Percentiles rank a stretch among this genome's conserved stretches.
Evolutionary conservation across 2,888 invertebrate species (phyloP).

Genomic region (Julus scandinavius): DNA sequence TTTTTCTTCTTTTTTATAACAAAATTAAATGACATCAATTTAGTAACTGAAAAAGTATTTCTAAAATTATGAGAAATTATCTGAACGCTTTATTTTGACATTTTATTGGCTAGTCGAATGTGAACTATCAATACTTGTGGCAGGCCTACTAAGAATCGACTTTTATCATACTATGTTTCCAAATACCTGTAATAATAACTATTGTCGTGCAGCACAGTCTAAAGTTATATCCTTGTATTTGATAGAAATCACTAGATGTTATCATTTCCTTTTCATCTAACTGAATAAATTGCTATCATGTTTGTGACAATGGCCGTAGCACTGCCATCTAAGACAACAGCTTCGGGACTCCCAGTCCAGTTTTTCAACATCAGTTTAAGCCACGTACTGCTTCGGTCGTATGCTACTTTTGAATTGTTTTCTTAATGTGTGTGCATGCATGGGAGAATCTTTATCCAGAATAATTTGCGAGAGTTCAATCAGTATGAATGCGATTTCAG

Average conservation of each 20-base stretch:
- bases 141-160: not conserved
- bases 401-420: slow-evolving; percentile 33
- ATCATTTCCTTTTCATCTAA: slow-evolving; percentile 20
- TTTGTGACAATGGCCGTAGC: slow-evolving; percentile 13
- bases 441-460: slow-evolving; percentile 14
- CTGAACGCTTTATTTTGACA: not conserved
- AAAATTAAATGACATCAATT: not conserved
- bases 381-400: slow-evolving; percentile 29
- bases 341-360: not conserved
- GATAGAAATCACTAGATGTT: slow-evolving; percentile 33
- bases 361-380: slow-evolving; percentile 9
- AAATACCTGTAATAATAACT: slow-evolving; percentile 33
- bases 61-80: too few species aligned
- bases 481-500: slow-evolving; percentile 33
- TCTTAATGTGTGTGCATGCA: not conserved
- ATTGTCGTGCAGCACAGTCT: slow-evolving; percentile 27
- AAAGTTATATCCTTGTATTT: slow-evolving; percentile 27
- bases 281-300: slow-evolving; percentile 11
- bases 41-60: too few species aligned
- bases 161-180: not conserved
- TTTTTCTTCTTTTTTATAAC: too few species aligned
- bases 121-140: not conserved
- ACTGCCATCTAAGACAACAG: slow-evolving; percentile 4
- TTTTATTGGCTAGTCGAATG: not conserved
- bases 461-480: slow-evolving; percentile 33